Percentiles rank a stretch among this genome's conserved stretches.
Conservation (phyloP, 2,797 vertebrate genomes). For the Simalia tracyae region DNA sequence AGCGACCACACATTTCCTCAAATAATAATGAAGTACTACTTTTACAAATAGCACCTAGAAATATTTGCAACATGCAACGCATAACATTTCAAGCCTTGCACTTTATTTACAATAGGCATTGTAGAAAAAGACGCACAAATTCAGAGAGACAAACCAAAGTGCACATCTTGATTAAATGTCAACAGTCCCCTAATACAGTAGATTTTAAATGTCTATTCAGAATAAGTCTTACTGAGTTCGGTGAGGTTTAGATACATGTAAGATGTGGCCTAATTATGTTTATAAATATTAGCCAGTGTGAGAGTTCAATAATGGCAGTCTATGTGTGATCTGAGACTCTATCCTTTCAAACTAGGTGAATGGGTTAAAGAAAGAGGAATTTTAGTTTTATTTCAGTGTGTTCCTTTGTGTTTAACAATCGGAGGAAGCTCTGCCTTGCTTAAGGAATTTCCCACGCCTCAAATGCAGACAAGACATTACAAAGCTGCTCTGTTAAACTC, state of each 20-base stretch:
- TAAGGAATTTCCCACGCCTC: slow-evolving; percentile 79
- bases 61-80: background rate
- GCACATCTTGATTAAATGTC: background rate
- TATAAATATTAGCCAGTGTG: background rate
- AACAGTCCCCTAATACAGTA: background rate
- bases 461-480: slow-evolving; percentile 62
- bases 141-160: background rate
- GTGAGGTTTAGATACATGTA: background rate
- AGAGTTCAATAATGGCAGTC: background rate
- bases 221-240: background rate
- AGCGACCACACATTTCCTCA: background rate
- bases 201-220: background rate
- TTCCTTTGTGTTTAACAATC: slow-evolving; percentile 74
- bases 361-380: slow-evolving; percentile 62
- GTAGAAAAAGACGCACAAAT: background rate
- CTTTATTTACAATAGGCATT: background rate
- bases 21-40: background rate
- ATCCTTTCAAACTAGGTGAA: slow-evolving; percentile 23
- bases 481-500: slow-evolving; percentile 69
- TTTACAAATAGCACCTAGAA: background rate
- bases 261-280: background rate
- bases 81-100: background rate
- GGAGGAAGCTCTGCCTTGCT: slow-evolving; percentile 68
- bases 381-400: slow-evolving; percentile 54
- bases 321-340: background rate